Evolutionary conservation across 2,888 invertebrate species (phyloP).

Genomic region (Archips xylosteana): DNA sequence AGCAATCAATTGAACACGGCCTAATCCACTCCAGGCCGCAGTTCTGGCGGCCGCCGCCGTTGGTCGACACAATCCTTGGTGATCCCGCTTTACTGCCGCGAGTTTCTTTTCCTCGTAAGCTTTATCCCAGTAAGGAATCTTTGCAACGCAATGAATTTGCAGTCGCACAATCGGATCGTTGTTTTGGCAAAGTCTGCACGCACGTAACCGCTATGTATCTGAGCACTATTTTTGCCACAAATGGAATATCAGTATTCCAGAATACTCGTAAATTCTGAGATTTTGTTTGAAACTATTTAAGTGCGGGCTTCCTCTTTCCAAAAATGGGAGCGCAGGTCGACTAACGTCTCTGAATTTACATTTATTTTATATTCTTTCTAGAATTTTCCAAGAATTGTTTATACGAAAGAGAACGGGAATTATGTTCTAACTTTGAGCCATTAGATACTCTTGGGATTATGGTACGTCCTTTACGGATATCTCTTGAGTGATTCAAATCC

Average conservation of each 20-base stretch:
- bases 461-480: background rate
- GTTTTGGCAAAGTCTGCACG: too few species aligned
- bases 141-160: background rate
- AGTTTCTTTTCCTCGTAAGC: background rate
- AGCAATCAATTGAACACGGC: conserved; percentile 11
- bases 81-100: conserved; percentile 11
- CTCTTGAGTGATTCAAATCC: conserved; percentile 7
- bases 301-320: background rate
- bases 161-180: too few species aligned
- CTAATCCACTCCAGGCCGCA: conserved; percentile 9
- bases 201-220: too few species aligned
- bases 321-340: background rate
- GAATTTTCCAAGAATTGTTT: conserved; percentile 3
- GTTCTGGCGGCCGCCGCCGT: background rate
- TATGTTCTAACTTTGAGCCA: conserved; percentile 21
- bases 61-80: conserved; percentile 9
- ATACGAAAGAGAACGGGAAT: conserved; percentile 8
- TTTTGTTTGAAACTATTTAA: background rate
- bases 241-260: background rate
- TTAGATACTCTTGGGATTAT: conserved; percentile 12
- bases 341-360: conserved; percentile 23
- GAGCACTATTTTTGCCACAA: background rate
- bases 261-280: too few species aligned
- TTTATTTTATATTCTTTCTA: conserved; percentile 15
- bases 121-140: background rate